These are phyloP conservation scores for Pseudopodoces humilis DNA, from an alignment of 2,113 vertebrate species.

Conservation along the genomic window DNA sequence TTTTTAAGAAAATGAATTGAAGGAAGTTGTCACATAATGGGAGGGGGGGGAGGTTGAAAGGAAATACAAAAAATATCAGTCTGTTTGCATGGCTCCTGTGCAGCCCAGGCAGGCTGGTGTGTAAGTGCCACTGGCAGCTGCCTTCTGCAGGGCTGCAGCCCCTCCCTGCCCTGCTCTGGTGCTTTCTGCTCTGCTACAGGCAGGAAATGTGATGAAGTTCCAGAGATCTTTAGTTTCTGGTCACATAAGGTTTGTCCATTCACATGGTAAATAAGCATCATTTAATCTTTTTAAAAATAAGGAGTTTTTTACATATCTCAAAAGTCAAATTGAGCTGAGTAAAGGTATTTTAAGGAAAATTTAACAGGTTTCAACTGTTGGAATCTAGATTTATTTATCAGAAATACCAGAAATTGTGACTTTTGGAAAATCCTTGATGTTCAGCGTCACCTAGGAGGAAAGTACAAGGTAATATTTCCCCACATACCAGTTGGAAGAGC, in stretches of 20 bases:
- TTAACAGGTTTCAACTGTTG: background rate
- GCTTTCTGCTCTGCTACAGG: background rate
- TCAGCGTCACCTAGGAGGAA: background rate
- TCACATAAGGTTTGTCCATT: rapidly evolving
- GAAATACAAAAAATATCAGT: background rate
- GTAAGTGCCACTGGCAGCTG: background rate
- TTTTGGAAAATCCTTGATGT: background rate
- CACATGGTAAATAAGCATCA: background rate
- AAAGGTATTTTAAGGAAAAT: background rate
- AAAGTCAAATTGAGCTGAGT: background rate
- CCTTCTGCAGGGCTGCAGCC: background rate
- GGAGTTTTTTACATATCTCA: background rate
- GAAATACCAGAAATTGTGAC: background rate
- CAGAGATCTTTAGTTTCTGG: background rate
- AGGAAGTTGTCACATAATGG: conserved; percentile 19
- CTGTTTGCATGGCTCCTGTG: background rate
- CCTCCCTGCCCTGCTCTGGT: background rate
- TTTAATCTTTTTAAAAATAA: background rate
- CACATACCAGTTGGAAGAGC: background rate
- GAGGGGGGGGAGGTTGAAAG: background rate
- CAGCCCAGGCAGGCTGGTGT: background rate
- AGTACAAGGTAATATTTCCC: background rate
- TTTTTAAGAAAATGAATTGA: conserved; percentile 33
- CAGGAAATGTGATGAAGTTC: background rate
- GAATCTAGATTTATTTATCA: background rate